Base-by-base conservation (phyloP, 2,888 invertebrate species). In the Parascotia fuliginaria region DNA sequence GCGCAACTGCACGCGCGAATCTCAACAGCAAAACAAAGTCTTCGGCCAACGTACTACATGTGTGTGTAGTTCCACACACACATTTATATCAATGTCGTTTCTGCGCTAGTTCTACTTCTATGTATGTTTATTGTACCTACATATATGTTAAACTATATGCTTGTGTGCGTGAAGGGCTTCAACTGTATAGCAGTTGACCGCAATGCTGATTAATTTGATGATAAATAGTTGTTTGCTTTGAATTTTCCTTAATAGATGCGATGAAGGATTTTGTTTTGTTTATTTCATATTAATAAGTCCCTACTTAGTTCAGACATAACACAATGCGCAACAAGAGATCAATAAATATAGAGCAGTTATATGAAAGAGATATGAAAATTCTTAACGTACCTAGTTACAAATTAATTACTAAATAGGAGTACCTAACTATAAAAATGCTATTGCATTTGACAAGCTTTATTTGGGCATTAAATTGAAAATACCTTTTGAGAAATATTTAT, bases 1-100 rank as follows among this genome's bases (percentile, higher is more conserved):
- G 91, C 92, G 90, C 91, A 91, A 91, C 85, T 75, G 77, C 87
- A 85, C 89, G 85, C 89, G 89, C 92, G 90, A 92, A 92, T 92
- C 92, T 92, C 87, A 80, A 87, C 88, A 77, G 87, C 90, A 88
- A 91, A 91, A 91, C 89, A 89, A 88, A 87, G 81, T 87, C 83
- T 81, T 79, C 65, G 60, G 22, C 34, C 40, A 32, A 27, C 31
- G 15, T 6, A 59, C 62, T n/a, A 56, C 65, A 61, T 42, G 41
- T 49, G 63, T 65, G 58, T 74, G 83, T 81, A 83, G 81, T 71
- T 68, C 70, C 51, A 64, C 66, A 56, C 67, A 70, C 75, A 63
- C 73, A 66, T 47, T 31, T 47, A 49, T 22, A 42, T 50, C 75
- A 73, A 68, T 76, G 75, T 65, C 70, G 67, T 71, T 79, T 80